These are phyloP conservation scores for Eupithecia vulgata DNA, from an alignment of 2,888 invertebrate species.

Conservation along the genomic window DNA sequence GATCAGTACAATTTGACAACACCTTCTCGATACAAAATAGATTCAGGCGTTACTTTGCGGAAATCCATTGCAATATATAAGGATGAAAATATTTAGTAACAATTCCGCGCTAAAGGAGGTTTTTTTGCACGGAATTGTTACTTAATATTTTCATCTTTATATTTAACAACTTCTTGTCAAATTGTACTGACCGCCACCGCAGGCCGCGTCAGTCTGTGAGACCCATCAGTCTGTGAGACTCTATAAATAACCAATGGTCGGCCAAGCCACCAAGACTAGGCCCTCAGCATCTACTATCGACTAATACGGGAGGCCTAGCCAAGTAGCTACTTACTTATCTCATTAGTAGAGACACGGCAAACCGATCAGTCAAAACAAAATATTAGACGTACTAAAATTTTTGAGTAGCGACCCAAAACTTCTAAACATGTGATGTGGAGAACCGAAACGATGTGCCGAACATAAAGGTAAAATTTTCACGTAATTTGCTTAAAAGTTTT, in stretches of 20 bases:
- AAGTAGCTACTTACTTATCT: not conserved
- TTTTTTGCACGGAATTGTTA: no score
- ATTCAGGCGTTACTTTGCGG: no score
- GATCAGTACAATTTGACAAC: no score
- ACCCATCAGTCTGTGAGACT: no score
- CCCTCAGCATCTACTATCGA: not conserved
- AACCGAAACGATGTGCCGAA: not conserved
- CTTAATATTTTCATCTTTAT: no score
- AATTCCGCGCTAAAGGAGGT: no score
- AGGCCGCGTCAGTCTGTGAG: no score
- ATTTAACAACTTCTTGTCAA: no score
- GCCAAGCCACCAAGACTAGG: not conserved
- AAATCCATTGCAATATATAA: no score
- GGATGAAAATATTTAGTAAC: no score
- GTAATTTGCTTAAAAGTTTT: constrained; percentile 13
- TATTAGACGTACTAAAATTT: not conserved
- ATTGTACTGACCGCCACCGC: no score
- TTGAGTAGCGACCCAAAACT: not conserved
- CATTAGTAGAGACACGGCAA: not conserved
- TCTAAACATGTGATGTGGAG: not conserved
- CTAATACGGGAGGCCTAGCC: not conserved
- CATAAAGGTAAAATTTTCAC: constrained; percentile 9
- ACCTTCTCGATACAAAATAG: no score
- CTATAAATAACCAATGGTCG: not conserved
- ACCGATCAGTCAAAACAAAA: not conserved